phyloP scores from a whole-genome alignment of 1,140 invertebrate species.

The Tyrophagus putrescentiae region DNA sequence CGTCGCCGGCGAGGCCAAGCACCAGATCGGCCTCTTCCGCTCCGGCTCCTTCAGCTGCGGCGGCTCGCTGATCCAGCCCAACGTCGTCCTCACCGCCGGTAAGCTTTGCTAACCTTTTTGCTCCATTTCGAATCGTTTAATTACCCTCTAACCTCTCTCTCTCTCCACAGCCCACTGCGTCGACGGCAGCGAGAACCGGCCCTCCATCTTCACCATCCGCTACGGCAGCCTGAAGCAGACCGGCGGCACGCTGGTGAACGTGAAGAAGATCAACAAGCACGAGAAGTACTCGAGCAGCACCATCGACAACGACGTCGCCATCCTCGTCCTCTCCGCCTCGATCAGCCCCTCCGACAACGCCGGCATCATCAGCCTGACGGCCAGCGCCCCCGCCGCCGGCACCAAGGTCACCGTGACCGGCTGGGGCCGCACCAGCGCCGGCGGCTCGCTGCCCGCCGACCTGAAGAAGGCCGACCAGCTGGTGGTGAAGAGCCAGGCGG shows the following conservation, averaged over 20 bases:
- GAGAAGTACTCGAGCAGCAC: background rate
- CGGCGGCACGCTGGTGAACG: background rate
- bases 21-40: conserved; percentile 1
- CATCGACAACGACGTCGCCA: conserved; percentile 9
- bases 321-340: background rate
- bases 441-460: background rate
- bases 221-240: background rate
- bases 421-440: background rate
- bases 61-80: background rate
- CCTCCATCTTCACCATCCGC: background rate
- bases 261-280: background rate
- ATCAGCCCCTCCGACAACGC: background rate
- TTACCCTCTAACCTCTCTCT: background rate
- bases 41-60: conserved; percentile 3
- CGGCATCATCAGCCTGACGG: background rate
- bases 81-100: conserved; percentile 3
- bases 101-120: background rate
- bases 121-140: background rate
- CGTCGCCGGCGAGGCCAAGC: background rate
- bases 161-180: no score
- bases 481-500: background rate
- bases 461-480: background rate
- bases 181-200: background rate
- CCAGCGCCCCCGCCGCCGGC: background rate
- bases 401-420: background rate